A percentile compares a stretch with the other conserved stretches of the same genome.
phyloP scores from a whole-genome alignment of 2,888 invertebrate species.

The Cremastinae sp. region DNA sequence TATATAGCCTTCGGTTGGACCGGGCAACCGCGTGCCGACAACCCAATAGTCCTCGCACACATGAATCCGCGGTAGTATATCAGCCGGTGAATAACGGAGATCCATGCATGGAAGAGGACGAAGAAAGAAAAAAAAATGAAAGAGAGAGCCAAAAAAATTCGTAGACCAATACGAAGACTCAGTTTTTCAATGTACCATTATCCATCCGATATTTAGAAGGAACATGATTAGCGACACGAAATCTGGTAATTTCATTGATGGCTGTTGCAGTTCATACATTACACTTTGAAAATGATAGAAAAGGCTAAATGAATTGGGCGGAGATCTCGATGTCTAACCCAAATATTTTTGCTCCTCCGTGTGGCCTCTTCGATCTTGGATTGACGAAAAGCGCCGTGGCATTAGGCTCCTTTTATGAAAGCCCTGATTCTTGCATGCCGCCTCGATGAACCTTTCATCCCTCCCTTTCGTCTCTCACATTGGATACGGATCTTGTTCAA shows the following conservation, averaged over 20 bases:
- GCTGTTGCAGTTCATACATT: no score
- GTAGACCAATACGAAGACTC: conserved; percentile 26
- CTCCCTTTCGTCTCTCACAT: conserved; percentile 16
- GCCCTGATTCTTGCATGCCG: conserved; percentile 44
- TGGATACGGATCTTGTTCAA: conserved; percentile 54
- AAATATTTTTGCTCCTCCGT: conserved; percentile 72
- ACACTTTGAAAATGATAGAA: conserved; percentile 10
- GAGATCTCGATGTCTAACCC: conserved; percentile 57
- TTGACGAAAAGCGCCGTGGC: conserved; percentile 42
- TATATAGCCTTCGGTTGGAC: conserved; percentile 65
- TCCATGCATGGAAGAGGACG: conserved; percentile 39
- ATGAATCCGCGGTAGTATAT: conserved; percentile 35
- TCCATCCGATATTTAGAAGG: no score
- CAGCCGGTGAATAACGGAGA: conserved; percentile 44
- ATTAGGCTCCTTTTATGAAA: conserved; percentile 31
- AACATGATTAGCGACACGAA: no score
- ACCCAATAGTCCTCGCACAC: conserved; percentile 73
- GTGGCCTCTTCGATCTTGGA: conserved; percentile 51
- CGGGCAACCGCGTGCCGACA: conserved; percentile 72
- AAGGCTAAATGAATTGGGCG: conserved; percentile 33
- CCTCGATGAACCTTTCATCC: conserved; percentile 15
- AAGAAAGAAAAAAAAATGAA: conserved; percentile 60
- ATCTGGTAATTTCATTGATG: no score
- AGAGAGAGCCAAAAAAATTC: conserved; percentile 52
- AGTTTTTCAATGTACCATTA: no score